Percentiles rank a stretch among this genome's conserved stretches.
Conservation (phyloP, 2,113 vertebrate genomes). For the Peucedramus taeniatus region DNA sequence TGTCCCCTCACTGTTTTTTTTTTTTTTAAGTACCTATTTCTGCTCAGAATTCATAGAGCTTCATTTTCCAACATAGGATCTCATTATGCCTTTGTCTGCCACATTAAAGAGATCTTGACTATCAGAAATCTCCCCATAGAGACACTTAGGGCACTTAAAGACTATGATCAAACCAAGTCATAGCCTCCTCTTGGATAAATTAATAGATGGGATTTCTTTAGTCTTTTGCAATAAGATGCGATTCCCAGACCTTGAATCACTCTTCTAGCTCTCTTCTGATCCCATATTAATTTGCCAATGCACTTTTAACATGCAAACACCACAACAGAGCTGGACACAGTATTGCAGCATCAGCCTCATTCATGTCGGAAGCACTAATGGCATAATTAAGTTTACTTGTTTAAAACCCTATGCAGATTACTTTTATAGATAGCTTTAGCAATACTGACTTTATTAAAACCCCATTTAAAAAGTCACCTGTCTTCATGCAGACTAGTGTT, state of each 20-base stretch:
- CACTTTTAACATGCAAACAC: slow-evolving; percentile 6
- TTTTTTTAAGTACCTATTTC: background rate
- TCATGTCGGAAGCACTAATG: background rate
- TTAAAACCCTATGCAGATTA: slow-evolving; percentile 40
- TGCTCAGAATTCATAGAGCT: slow-evolving; percentile 21
- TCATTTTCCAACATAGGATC: slow-evolving; percentile 40
- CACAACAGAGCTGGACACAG: background rate
- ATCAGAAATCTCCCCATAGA: slow-evolving; percentile 66
- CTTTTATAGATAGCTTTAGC: slow-evolving; percentile 33
- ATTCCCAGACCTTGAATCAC: slow-evolving; percentile 26
- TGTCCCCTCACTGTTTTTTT: background rate
- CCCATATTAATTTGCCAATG: background rate
- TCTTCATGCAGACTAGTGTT: background rate
- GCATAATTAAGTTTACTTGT: slow-evolving; percentile 36
- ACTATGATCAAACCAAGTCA: slow-evolving; percentile 60
- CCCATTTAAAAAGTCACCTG: slow-evolving; percentile 34
- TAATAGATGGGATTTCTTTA: slow-evolving; percentile 55
- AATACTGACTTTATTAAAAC: slow-evolving; percentile 56
- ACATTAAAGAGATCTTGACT: slow-evolving; percentile 60
- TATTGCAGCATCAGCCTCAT: background rate
- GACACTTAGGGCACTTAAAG: slow-evolving; percentile 63
- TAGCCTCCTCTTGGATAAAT: slow-evolving; percentile 58
- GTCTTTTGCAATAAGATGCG: slow-evolving; percentile 21
- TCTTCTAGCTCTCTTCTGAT: slow-evolving; percentile 29
- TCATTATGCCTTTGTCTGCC: slow-evolving; percentile 67